phyloP scores from a whole-genome alignment of 2,888 invertebrate genomes.

The Zygothrica quintamaculata region DNA sequence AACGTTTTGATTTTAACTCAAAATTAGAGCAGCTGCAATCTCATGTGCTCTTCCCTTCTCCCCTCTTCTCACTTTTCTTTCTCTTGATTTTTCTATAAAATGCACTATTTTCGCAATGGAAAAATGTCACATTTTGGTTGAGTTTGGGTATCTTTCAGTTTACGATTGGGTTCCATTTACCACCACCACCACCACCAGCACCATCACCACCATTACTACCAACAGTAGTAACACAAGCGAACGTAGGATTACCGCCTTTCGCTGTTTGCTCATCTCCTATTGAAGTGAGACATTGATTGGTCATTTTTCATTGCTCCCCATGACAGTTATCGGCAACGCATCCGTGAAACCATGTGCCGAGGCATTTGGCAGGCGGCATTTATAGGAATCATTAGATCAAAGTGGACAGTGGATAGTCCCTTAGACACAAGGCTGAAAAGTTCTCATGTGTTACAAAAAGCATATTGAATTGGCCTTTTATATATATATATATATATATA shows the following conservation, averaged over 20 bases:
- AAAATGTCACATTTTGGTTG: conserved; percentile 77
- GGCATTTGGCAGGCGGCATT: conserved; percentile 48
- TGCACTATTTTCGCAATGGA: conserved; percentile 67
- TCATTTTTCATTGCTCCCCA: conserved; percentile 82
- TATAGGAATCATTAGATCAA: conserved; percentile 70
- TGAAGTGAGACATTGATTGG: conserved; percentile 81
- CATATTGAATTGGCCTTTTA: too few relatives aligned
- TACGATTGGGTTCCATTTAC: conserved; percentile 29
- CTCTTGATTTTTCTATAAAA: conserved; percentile 58
- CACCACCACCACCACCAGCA: conserved; percentile 49
- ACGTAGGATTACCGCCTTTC: conserved; percentile 38
- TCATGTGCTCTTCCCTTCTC: conserved; percentile 25
- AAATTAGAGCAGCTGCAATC: conserved; percentile 73
- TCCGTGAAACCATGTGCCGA: conserved; percentile 54
- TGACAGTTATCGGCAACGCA: conserved; percentile 72
- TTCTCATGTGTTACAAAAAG: too few relatives aligned
- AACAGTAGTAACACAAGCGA: too few relatives aligned
- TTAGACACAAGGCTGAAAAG: too few relatives aligned
- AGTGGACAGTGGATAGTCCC: conserved; percentile 65
- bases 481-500: too few relatives aligned
- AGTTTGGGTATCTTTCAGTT: conserved; percentile 38
- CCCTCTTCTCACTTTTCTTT: conserved; percentile 9
- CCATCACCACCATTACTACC: conserved; percentile 29
- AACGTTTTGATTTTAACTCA: conserved; percentile 49
- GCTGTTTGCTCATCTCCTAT: conserved; percentile 63